Base-by-base conservation (phyloP, 2,797 vertebrate species). In the Cetoscarus ocellatus region DNA sequence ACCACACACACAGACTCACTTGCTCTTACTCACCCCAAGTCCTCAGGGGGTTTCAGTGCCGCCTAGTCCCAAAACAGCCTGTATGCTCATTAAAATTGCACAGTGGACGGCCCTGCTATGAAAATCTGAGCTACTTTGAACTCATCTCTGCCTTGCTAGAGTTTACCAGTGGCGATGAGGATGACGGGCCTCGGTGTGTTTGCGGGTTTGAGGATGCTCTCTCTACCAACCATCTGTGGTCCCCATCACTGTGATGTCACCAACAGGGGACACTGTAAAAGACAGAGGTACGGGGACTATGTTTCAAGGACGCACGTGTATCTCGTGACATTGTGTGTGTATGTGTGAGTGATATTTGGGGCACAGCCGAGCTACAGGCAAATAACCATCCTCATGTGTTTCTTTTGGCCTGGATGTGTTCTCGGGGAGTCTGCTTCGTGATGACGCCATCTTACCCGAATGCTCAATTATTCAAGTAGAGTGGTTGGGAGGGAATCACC, bases 231-330 rank as follows among this genome's bases (percentile, higher is more conserved):
- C 83, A 79, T 83, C 80, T 78, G 77, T 68, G 73, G 60, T 70
- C 69, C 72, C 64, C 61, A 43, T 83, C 60, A 49, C 61, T 7
- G 54, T 64, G 80, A 84, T 70, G 70, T 70, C 76, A 85, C 70
- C 64, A 76, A 73, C 58, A 55, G 67, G 73, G 74, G 74, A 73
- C 51, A 66, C 14, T 9, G 70, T 73, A 66, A 86, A 39, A 89
- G 77, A 80, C 70, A 38, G 70, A 75, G 43, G 62, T 53, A 63
- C 56, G 3, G 38, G 73, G 73, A 80, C 75, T 56, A 62, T 49
- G 75, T 79, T 76, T 91, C 91, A 92, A 93, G 91, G 92, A 86
- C 91, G 66, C 91, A 88, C 83, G 75, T 91, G 90, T 67, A 48
- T 72, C 85, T 85, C 72, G 18, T 86, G 87, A 88, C 88, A 84